Base-by-base conservation (phyloP, 2,113 vertebrate species). In the Nasalis larvatus region DNA sequence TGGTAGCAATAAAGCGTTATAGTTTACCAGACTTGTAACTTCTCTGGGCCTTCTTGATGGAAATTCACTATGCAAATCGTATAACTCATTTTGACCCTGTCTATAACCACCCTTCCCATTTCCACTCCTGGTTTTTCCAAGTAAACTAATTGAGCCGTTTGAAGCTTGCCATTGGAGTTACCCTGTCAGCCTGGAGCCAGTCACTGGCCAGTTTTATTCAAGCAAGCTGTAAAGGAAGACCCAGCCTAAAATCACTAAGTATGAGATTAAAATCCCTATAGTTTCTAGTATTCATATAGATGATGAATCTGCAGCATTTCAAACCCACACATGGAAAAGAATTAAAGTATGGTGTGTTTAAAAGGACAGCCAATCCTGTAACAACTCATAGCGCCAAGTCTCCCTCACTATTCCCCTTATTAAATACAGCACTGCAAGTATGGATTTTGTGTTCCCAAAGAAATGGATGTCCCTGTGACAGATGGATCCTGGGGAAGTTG, bases 401-500 rank as follows among this genome's bases (percentile, higher is more conserved):
- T 93, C 81, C 96, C 89, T 98, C 60, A 97, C 86, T 96, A 45
- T 1, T 93, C 56, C 93, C 81, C 97, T 95, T 97, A 88, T 97
- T 49, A 0, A 71, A 20, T 13, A 52, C 98, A 99, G 99, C 99
- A 99, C 98, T 99, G 99, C 99, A 99, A 99, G 94, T 99, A 99
- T 74, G 99, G 99, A 95, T 97, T 99, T 96, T 99, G 99, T 30
- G 99, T 99, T 97, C 98, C 98, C 98, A 99, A 99, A 98, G 99
- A 99, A 97, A 99, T 98, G 1, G 99, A 99, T 84, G 95, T 97
- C 0, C 97, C 98, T 0, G 98, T 99, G 74, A 98, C 98, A 30
- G 99, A 99, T 0, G 99, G 99, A 80, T 99, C 99, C 0, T 99
- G 99, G 99, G 99, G 99, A 32, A 99, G 99, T 0, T 99, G 99